Evolutionary conservation across 2,113 vertebrate species (phyloP).

Genomic region (Lycaon pictus): DNA sequence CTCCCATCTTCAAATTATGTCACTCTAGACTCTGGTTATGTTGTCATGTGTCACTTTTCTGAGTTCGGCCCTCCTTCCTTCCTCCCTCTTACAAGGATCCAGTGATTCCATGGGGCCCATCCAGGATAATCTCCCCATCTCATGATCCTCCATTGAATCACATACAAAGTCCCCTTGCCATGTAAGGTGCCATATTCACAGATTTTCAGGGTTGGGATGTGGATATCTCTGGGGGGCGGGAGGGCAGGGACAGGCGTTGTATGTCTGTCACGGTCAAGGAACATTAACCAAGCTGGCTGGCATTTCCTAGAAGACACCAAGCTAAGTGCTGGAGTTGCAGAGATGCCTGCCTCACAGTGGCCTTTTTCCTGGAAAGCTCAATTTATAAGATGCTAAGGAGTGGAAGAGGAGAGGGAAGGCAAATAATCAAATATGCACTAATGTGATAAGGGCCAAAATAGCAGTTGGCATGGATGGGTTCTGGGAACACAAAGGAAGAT

Average conservation of each 20-base stretch:
- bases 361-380: neutral
- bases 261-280: neutral
- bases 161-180: neutral
- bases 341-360: neutral
- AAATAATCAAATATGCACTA: neutral
- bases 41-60: neutral
- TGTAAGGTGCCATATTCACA: neutral
- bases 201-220: neutral
- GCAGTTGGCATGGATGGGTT: neutral
- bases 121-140: neutral
- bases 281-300: neutral
- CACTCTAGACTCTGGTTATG: neutral
- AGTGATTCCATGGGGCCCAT: neutral
- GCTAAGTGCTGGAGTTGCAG: neutral
- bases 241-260: neutral
- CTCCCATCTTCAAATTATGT: neutral
- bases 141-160: neutral
- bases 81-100: neutral
- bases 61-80: too few species aligned
- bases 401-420: neutral
- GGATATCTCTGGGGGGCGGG: neutral
- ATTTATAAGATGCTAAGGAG: neutral
- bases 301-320: neutral
- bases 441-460: neutral
- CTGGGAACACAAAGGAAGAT: neutral